A percentile compares a stretch with the other conserved stretches of the same genome.
phyloP scores from a whole-genome alignment of 2,113 vertebrate genomes.

The Chascanopsetta lugubris region DNA sequence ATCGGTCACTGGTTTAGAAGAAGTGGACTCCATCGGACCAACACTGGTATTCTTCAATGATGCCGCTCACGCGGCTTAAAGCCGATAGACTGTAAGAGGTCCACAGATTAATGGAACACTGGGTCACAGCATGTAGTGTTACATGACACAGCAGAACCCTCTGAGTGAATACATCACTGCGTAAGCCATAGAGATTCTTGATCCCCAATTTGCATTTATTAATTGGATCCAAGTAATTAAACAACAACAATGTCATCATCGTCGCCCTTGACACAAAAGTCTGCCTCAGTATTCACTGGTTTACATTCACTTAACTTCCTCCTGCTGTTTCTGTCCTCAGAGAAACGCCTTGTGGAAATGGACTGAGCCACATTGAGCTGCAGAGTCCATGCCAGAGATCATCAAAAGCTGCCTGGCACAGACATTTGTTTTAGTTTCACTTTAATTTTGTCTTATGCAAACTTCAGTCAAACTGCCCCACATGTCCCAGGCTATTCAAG shows the following conservation, averaged over 20 bases:
- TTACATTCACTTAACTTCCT: background rate
- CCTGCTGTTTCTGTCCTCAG: background rate
- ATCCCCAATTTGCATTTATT: constrained; percentile 3
- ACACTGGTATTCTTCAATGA: background rate
- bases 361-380: background rate
- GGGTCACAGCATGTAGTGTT: background rate
- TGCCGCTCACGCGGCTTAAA: background rate
- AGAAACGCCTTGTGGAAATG: background rate
- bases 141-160: background rate
- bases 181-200: background rate
- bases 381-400: background rate
- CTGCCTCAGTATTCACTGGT: background rate
- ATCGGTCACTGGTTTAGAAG: too few relatives aligned
- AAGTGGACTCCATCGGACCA: background rate
- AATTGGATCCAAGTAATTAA: background rate
- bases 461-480: background rate
- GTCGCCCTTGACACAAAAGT: constrained; percentile 1
- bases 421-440: background rate
- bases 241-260: background rate
- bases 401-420: constrained; percentile 6
- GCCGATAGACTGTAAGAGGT: background rate
- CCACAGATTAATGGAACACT: background rate
- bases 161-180: background rate
- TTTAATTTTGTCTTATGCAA: background rate
- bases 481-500: background rate